Percentiles rank a stretch among this genome's conserved stretches.
phyloP scores from a whole-genome alignment of 2,888 invertebrate genomes.

The Yponomeuta cagnagella region DNA sequence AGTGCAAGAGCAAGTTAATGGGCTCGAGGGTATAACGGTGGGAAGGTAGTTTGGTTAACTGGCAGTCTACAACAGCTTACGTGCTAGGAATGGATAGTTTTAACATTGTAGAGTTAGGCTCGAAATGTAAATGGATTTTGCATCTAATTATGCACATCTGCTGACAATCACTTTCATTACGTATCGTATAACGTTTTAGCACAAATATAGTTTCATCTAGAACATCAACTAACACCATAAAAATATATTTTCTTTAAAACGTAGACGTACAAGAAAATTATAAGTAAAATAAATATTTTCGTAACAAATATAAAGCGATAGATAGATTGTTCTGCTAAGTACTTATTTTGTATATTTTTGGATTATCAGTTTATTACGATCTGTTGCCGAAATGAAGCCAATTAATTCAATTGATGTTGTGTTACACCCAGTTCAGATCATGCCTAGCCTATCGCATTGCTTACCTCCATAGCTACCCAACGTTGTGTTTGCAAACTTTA shows the following conservation, averaged over 20 bases:
- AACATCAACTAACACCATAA: constrained; percentile 15
- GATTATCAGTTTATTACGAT: constrained; percentile 59
- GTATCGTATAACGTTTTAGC: constrained; percentile 75
- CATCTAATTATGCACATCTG: constrained; percentile 64
- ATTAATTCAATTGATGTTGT: constrained; percentile 38
- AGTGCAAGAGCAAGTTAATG: constrained; percentile 2
- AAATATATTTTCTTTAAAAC: constrained; percentile 51
- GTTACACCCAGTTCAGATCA: constrained; percentile 74
- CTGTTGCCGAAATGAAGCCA: constrained; percentile 75
- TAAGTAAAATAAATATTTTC: background rate
- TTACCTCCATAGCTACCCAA: constrained; percentile 22
- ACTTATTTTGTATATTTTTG: constrained; percentile 12
- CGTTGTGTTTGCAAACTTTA: constrained; percentile 24
- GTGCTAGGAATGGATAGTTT: constrained; percentile 60
- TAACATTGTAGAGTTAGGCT: constrained; percentile 53
- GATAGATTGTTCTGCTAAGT: constrained; percentile 1
- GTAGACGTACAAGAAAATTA: constrained; percentile 16
- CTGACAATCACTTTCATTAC: constrained; percentile 68
- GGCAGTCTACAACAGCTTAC: constrained; percentile 48
- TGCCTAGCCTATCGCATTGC: constrained; percentile 22
- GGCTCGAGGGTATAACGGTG: constrained; percentile 5
- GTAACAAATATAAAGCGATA: constrained; percentile 7
- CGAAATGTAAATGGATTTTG: constrained; percentile 49
- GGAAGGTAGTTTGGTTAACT: constrained; percentile 25
- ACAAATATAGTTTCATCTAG: constrained; percentile 63